Base-by-base conservation (phyloP, 1,140 invertebrate species). In the Kradibia gibbosae region DNA sequence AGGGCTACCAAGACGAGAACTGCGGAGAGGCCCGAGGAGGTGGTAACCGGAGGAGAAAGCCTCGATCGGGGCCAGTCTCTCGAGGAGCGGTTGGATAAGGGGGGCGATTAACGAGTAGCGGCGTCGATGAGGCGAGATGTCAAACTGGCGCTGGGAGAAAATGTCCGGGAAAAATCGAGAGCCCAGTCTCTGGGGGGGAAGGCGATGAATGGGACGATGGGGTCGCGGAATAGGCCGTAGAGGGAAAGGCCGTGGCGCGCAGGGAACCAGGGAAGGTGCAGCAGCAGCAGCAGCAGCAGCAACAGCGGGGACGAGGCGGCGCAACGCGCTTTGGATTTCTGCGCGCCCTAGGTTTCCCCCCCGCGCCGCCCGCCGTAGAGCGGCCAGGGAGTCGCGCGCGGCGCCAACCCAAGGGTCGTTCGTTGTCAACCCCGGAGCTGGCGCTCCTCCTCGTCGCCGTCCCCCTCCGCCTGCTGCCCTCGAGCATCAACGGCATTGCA, bases 201-300 rank as follows among this genome's bases (percentile, higher is more conserved):
- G 25, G 7, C 2, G 22, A 1, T 20, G 15, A 11, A 57, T 74
- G 53, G 50, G 10, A 42, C 28, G 39, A 67, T 78, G 20, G 62
- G 55, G 31, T n/a, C 28, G 34, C n/a, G 5, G 17, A 17, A 17
- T 36, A 22, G 55, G 20, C 55, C 50, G 39, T 28, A 31, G 13
- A 2, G 65, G 71, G 78, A 57, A 83, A 72, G 81, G 39, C 77
- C n/a, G n/a, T n/a, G n/a, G n/a, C n/a, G n/a, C n/a, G n/a, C n/a
- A n/a, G n/a, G 20, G 62, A 60, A n/a, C n/a, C 28, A n/a, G 13
- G 5, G 17, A 17, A 17, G 36, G 13, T 39, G 20, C 55, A 65
- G 39, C 28, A 31, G 13, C 0, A 74, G 71, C 70, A 57, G 81
- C 62, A 81, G 39, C 77, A 17, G 20, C 1, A 70, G 67, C 20